These are phyloP conservation scores for Drosophila funebris DNA, from an alignment of 1,140 invertebrate genomes.

Conservation along the genomic window DNA sequence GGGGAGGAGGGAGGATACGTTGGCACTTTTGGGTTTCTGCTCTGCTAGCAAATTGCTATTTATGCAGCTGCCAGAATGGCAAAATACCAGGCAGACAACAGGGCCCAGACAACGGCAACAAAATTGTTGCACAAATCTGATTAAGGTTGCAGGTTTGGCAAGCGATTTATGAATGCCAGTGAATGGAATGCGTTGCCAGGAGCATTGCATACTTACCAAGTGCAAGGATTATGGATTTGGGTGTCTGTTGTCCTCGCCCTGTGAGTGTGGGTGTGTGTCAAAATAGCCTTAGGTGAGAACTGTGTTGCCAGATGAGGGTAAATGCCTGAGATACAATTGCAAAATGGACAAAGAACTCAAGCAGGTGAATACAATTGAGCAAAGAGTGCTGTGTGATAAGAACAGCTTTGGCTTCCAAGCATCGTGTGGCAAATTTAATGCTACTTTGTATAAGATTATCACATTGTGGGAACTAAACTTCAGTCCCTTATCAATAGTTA, in stretches of 20 bases:
- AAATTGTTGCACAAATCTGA: conserved; percentile 71
- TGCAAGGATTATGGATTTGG: conserved; percentile 12
- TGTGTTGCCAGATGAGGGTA: conserved; percentile 24
- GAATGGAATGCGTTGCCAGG: conserved; percentile 42
- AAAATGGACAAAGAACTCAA: background rate
- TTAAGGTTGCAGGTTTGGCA: conserved; percentile 68
- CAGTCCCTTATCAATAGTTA: background rate
- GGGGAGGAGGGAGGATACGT: background rate
- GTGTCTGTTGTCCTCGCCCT: background rate
- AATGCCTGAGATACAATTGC: conserved; percentile 10
- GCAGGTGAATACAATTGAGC: conserved; percentile 1
- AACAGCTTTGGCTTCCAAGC: background rate
- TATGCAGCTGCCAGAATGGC: conserved; percentile 40
- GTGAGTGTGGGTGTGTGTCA: conserved; percentile 2
- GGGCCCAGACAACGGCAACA: conserved; percentile 9
- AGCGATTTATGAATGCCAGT: conserved; percentile 69
- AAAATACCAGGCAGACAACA: background rate
- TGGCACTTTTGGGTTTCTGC: conserved; percentile 25
- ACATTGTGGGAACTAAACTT: background rate
- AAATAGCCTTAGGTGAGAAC: conserved; percentile 36
- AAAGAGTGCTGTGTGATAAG: conserved; percentile 6
- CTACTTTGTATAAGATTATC: background rate
- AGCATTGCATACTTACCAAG: conserved; percentile 13
- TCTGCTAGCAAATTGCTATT: conserved; percentile 62
- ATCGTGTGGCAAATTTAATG: background rate